Evolutionary conservation across 2,113 vertebrate species (phyloP).

Genomic region (Zeus faber): DNA sequence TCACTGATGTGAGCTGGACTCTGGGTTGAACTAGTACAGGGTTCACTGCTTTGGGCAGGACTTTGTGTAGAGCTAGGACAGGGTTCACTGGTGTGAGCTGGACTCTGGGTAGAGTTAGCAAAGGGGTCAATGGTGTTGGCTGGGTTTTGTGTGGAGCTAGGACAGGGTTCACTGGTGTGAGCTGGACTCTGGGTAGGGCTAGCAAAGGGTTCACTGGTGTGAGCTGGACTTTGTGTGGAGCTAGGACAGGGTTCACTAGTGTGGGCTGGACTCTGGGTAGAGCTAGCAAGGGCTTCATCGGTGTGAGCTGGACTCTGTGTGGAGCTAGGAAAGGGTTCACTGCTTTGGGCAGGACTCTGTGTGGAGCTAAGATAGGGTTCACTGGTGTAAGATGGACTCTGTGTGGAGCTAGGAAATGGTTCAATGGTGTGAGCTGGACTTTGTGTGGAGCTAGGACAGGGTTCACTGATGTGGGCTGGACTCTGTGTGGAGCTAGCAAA

Average conservation of each 20-base stretch:
- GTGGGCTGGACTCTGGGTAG: slow-evolving; percentile 24
- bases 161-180: too few species aligned
- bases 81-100: neutral
- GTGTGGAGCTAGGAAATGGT: neutral
- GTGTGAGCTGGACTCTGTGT: neutral
- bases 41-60: neutral
- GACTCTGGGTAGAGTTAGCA: neutral
- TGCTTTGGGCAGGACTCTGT: neutral
- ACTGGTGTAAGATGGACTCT: slow-evolving; percentile 1
- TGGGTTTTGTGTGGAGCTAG: neutral
- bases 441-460: neutral
- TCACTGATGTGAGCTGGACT: slow-evolving; percentile 31
- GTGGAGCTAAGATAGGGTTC: slow-evolving; percentile 14
- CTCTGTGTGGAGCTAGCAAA: slow-evolving; percentile 21
- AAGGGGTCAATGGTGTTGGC: too few species aligned
- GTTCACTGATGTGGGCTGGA: slow-evolving; percentile 29
- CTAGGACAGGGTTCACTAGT: neutral
- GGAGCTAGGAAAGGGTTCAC: slow-evolving; percentile 8
- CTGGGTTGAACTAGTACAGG: slow-evolving; percentile 14
- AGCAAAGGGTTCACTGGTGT: too few species aligned
- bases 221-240: too few species aligned
- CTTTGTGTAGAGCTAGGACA: slow-evolving; percentile 9
- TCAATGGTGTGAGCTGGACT: neutral
- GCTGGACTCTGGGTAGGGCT: too few species aligned
- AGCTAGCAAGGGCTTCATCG: slow-evolving; percentile 30